Base-by-base conservation (phyloP, 2,113 vertebrate species). In the Cathartes aura region DNA sequence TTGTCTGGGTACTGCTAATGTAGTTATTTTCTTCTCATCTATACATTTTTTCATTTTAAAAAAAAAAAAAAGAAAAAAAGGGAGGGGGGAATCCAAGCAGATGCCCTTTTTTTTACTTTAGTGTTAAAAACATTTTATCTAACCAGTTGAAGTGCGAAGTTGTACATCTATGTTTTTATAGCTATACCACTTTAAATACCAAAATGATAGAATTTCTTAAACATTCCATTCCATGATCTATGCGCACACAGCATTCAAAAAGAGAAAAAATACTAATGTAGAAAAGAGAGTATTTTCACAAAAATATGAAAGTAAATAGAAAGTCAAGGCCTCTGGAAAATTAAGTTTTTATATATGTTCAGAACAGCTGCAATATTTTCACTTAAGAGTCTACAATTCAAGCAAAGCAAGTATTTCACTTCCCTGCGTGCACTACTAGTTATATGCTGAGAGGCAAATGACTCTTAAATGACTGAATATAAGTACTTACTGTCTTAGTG, bases 31-130 rank as follows among this genome's bases (percentile, higher is more conserved):
- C 23, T 66, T 79, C 22, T 56, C 32, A 40, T 32, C 15, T 64
- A 24, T 43, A 30, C 1, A 7, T 42, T 45, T 81, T 76, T 45
- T 30, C 8, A 38, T 34, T 42, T 2, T 14, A 63, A 32, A 56
- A 34, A 21, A 70, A 43, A 56, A 27, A 27, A 7, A 45, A 10
- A 30, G 10, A 1, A 5, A 8, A 47, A n/a, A 30, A 19, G 6
- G 4, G 2, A 0, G 0, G 2, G 5, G 16, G 9, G 4, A 10
- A 40, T 20, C 11, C 23, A 82, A 72, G 40, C 3, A 67, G 8
- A 75, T 27, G 5, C 2, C 17, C 3, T 40, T 21, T 7, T 78
- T 66, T 79, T 50, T 13, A 50, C 3, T 27, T 48, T 52, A 29
- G 5, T n/a, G 5, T 84, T 82, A 11, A 79, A 75, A 82, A 55